Base-by-base conservation (phyloP, 2,113 vertebrate species). In the Pelobates fuscus region DNA sequence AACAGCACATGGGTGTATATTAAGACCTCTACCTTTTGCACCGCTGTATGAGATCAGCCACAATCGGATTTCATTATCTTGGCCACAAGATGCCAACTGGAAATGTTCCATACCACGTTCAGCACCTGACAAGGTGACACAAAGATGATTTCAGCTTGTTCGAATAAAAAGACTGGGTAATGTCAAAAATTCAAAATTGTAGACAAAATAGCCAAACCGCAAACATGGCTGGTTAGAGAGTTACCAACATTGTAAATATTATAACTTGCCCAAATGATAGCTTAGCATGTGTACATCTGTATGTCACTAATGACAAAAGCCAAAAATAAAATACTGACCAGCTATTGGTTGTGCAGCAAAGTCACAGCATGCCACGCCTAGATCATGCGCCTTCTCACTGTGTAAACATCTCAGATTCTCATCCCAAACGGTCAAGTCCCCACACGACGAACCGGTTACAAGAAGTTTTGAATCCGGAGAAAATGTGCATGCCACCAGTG, bases 301-400 rank as follows among this genome's bases (percentile, higher is more conserved):
- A n/a, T n/a, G n/a, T n/a, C n/a, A n/a, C n/a, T n/a, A n/a, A n/a
- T n/a, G n/a, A n/a, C n/a, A n/a, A n/a, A n/a, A n/a, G n/a, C n/a
- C n/a, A n/a, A 6, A 37, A 10, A 37, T 37, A 5, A 1, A 5
- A 2, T 80, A 91, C 92, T 83, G 78, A 93, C 92, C 90, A 81
- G 81, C 86, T 81, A 89, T 0, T 32, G 85, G 79, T 59, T 85
- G 87, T 37, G 89, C 82, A 77, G 94, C 91, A 80, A 94, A 92
- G 82, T 90, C 86, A 77, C 94, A 98, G 86, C 94, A 96, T 81
- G 92, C 90, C 77, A 99, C 92, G 0, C 97, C 94, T 79, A 96
- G 91, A 86, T 98, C 97, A 1, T 99, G 97, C 41, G 92, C 92
- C 88, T 98, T 95, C 84, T 94, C 92, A 3, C 88, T 92, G 54